Conservation (phyloP, 2,113 vertebrate species). For the Pygoscelis adeliae region DNA sequence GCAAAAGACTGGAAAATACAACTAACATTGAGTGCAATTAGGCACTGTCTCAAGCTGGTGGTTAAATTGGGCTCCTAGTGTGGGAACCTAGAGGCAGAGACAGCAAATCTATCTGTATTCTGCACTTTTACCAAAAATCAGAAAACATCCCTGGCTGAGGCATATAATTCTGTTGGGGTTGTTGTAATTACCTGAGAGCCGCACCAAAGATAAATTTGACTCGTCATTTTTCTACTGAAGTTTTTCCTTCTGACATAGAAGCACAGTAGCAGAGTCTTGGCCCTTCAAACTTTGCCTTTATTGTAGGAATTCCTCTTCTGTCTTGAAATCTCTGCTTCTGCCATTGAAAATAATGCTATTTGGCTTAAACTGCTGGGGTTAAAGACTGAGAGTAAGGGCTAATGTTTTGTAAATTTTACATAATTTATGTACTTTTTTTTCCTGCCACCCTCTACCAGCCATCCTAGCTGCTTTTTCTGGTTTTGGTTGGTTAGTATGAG, state of each 20-base stretch:
- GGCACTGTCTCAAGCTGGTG: not conserved
- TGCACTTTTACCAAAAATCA: not conserved
- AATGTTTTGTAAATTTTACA: not conserved
- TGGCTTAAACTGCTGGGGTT: not conserved
- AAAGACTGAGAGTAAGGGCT: not conserved
- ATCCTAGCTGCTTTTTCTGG: not conserved
- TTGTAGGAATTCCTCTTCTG: not conserved
- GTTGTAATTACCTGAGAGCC: not conserved
- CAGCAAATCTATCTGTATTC: not conserved
- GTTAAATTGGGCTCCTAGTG: not conserved
- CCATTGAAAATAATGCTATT: not conserved
- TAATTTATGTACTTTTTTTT: not conserved
- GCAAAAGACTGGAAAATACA: not conserved
- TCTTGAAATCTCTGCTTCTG: not conserved
- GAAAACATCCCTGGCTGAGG: not conserved
- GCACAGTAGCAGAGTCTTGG: not conserved
- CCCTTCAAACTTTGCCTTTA: not conserved
- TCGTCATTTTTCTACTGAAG: not conserved
- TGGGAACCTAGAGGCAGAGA: not conserved
- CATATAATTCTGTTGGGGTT: not conserved
- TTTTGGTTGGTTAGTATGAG: not conserved
- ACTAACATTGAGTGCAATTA: not conserved
- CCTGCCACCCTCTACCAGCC: not conserved
- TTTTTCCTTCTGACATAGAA: not conserved
- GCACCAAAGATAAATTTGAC: not conserved